These are phyloP conservation scores for Aegotheles bennettii DNA, from an alignment of 2,113 vertebrate species.

Conservation along the genomic window DNA sequence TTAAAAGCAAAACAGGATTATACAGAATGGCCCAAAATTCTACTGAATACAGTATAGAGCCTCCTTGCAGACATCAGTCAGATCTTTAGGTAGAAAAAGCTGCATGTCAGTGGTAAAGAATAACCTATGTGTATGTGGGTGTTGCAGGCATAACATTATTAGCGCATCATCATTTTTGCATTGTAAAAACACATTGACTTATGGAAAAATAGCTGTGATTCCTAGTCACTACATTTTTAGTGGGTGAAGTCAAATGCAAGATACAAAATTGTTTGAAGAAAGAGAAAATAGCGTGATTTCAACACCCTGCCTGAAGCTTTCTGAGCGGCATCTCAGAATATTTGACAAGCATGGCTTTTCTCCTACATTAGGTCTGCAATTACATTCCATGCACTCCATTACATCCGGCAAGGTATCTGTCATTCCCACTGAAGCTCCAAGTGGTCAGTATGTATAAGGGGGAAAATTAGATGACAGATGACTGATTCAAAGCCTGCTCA, in stretches of 20 bases:
- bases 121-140: background rate
- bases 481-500: background rate
- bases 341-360: conserved; percentile 61
- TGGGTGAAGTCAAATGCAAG: background rate
- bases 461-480: background rate
- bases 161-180: background rate
- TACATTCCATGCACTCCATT: conserved; percentile 57
- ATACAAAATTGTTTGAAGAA: conserved; percentile 32
- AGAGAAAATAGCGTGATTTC: conserved; percentile 24
- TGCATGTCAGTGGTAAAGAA: background rate
- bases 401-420: conserved; percentile 44
- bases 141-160: background rate
- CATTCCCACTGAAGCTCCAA: conserved; percentile 37
- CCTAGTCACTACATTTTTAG: background rate
- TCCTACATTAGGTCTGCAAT: conserved; percentile 67
- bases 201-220: background rate
- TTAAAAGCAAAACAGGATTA: background rate
- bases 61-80: background rate
- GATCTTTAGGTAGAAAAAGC: background rate
- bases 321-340: conserved; percentile 50
- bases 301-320: conserved; percentile 6
- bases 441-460: background rate
- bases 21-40: background rate
- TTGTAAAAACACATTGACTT: background rate
- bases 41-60: background rate